Base-by-base conservation (phyloP, 2,888 invertebrate species). In the Acronicta leporina region DNA sequence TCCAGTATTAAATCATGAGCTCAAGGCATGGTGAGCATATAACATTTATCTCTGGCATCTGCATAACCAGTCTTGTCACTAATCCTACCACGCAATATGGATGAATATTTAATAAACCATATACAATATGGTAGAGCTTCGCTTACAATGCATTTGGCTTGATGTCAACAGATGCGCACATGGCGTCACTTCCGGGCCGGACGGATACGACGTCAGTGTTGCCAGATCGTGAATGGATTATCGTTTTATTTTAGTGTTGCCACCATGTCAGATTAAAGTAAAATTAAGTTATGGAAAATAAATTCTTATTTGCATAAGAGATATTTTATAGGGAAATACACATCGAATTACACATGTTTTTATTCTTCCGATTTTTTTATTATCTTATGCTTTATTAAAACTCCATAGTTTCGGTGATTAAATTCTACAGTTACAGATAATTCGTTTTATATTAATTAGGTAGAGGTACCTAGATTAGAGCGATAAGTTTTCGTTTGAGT, bases 111-210 rank as follows among this genome's bases (percentile, higher is more conserved):
- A 60, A 63, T 73, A 65, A 57, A 52, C 27, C 33, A 20, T 35
- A 20, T 35, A 47, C 51, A 52, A 40, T 46, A 57, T 63, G 43
- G 59, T 62, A 35, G 16, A 33, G 48, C 55, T 8, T 14, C 48
- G 59, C 47, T 53, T 62, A 57, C 64, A 62, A 61, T 75, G 73
- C 67, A 73, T 67, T 77, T 77, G 75, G 68, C 75, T 68, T 64
- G 73, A 60, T 73, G 67, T 68, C 77, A 73, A 77, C 75, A 64
- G 63, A 41, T 75, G 77, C 33, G n/a, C 77, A 77, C 68, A 73
- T 73, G 78, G 73, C 50, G 75, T 50, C 59, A 73, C 63, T 54
- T 69, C 75, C 77, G 68, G 42, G 11, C 57, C 62, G 59, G 35
- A 43, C 75, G 73, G 68, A 75, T 55, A 43, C 47, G 40, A 67